A percentile compares a stretch with the other conserved stretches of the same genome.
Conservation (phyloP, 2,888 invertebrate genomes). For the Xestoiulus laeticollis region DNA sequence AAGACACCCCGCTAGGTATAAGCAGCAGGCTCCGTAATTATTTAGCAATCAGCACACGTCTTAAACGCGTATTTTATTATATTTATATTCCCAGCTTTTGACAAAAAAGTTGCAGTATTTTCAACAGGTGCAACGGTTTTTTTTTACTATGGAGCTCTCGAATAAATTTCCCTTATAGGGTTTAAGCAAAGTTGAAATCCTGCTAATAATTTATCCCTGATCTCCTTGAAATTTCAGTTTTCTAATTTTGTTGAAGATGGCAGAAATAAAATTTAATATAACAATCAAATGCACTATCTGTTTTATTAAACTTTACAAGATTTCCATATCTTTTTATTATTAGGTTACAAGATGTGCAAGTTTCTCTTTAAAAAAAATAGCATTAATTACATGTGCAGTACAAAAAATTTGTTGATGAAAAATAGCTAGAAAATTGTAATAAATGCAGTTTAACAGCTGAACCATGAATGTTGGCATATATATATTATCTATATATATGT, state of each 20-base stretch:
- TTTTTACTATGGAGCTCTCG: not conserved
- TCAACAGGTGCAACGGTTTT: constrained; percentile 25
- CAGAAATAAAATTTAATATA: not conserved
- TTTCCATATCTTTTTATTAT: too few relatives aligned
- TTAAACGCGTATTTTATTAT: not conserved
- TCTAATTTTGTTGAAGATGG: not conserved
- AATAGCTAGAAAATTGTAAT: not conserved
- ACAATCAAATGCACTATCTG: not conserved
- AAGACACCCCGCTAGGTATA: constrained; percentile 21
- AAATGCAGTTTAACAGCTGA: not conserved
- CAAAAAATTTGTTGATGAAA: not conserved
- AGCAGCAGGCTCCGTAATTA: constrained; percentile 8
- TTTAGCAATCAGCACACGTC: constrained; percentile 21
- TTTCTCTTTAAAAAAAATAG: too few relatives aligned
- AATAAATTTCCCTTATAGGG: not conserved
- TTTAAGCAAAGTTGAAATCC: not conserved
- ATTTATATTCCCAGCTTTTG: constrained; percentile 22
- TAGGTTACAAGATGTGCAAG: too few relatives aligned
- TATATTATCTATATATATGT: not conserved
- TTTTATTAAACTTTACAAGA: too few relatives aligned
- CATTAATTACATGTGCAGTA: too few relatives aligned
- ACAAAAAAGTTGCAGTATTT: constrained; percentile 21
- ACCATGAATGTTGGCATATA: not conserved
- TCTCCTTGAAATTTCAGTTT: not conserved
- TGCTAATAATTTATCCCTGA: not conserved